A percentile compares a stretch with the other conserved stretches of the same genome.
phyloP scores from a whole-genome alignment of 2,113 vertebrate genomes.

The Genyomyrus donnyi region DNA sequence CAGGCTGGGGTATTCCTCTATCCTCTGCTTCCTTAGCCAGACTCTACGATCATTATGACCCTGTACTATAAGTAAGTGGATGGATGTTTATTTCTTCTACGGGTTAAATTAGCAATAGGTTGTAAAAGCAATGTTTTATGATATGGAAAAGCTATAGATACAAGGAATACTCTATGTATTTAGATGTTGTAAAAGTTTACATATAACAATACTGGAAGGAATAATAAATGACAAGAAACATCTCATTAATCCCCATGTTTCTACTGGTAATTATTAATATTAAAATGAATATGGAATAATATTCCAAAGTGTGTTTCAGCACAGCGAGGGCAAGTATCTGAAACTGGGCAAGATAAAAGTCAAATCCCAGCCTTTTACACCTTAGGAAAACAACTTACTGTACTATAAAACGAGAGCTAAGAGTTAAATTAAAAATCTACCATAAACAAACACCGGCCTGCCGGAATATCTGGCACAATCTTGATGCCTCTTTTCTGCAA shows the following conservation, averaged over 20 bases:
- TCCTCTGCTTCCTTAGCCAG: not conserved
- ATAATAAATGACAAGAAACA: not conserved
- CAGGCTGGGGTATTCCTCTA: not conserved
- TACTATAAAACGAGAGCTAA: not conserved
- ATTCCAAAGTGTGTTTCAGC: not conserved
- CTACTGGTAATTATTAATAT: not conserved
- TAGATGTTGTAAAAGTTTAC: not conserved
- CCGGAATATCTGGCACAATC: conserved; percentile 44
- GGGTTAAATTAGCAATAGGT: not conserved
- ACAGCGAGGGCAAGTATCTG: not conserved
- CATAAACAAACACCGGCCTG: conserved; percentile 43
- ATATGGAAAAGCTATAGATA: not conserved
- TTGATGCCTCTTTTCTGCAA: conserved; percentile 37
- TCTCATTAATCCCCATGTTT: not conserved
- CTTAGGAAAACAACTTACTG: not conserved
- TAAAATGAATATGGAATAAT: not conserved
- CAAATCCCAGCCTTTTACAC: not conserved
- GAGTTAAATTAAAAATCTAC: conserved; percentile 36
- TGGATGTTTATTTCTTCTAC: not conserved
- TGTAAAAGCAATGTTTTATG: not conserved
- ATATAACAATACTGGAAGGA: not conserved
- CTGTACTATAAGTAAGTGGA: not conserved
- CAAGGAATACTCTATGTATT: not conserved
- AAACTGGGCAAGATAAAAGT: not conserved
- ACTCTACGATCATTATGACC: not conserved